Base-by-base conservation (phyloP, 2,113 vertebrate genomes). In the Rhombomys opimus region DNA sequence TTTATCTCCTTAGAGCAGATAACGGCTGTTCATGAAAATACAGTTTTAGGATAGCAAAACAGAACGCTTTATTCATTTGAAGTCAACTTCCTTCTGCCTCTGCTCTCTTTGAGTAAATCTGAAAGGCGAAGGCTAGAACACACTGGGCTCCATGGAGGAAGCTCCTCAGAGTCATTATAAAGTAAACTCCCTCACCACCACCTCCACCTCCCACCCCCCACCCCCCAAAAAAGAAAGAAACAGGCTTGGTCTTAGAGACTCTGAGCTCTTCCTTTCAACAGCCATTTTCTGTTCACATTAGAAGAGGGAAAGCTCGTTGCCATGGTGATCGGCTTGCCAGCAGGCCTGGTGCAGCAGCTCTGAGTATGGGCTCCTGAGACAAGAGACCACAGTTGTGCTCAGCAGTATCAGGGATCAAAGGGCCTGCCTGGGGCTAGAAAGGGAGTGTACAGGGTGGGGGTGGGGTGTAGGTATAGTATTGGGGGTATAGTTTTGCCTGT, bases 301-400 rank as follows among this genome's bases (percentile, higher is more conserved):
- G 91, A 84, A 90, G 84, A 81, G 85, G 84, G 57, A 87, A 90
- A 46, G 95, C 96, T 59, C 0, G 97, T 98, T 97, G 95, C 97
- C 98, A 98, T 98, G 97, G 98, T 52, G 97, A 98, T 95, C 12
- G n/a, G 23, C 63, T 95, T 63, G 52, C 94, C 93, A 97, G 94
- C 97, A 70, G 81, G 95, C 95, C 93, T 80, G 70, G 59, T 63
- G 72, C 92, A 32, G 91, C 46, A 46, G 95, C 93, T 92, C 93
- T 89, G 38, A 18, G 80, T 81, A 67, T 87, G 27, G 1, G 20
- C 93, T 89, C 87, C 35, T 32, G 67, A 91, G 91, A 88, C 70
- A 86, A 85, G 91, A 87, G 87, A 77, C 90, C 52, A 50, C 5
- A 65, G 92, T 89, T 76, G 76, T 80, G 14, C 76, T 61, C 41